Base-by-base conservation (phyloP, 2,888 invertebrate genomes). In the Clitarchus hookeri region DNA sequence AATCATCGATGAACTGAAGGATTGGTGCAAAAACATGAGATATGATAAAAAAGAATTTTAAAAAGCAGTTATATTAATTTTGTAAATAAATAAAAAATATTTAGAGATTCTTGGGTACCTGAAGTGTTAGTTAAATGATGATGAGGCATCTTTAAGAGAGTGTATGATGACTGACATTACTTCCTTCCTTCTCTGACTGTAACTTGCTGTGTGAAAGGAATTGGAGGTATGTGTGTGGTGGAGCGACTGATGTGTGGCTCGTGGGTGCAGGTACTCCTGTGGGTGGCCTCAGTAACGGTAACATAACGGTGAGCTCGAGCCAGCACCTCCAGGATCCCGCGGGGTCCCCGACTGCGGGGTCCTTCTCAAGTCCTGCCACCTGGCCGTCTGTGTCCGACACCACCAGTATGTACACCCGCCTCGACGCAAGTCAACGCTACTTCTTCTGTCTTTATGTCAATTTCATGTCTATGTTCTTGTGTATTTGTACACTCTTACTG, bases 231-330 rank as follows among this genome's bases (percentile, higher is more conserved):
- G 8, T 19, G 65, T 65, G 65, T 65, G 8, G 65, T 65, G 65
- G 65, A 8, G 48, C 6, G 48, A 48, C 16, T 13, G 3, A 8
- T 16, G 12, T 11, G 48, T 48, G 48, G 84, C 25, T 16, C 12
- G 84, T 84, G n/a, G 84, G 53, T 44, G 84, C 87, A 80, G 87
- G 83, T 6, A 77, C 86, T 0, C 85, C 85, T 26, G 83, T 84
- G 16, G 87, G 86, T 16, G 86, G 54, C 12, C 53, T 90, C 90
- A 88, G 85, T 44, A 85, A 85, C 79, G 87, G 87, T 36, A 84
- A 85, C 85, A 65, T 84, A 44, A 78, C 83, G 36, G 84, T 83
- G 84, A 86, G 84, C 23, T 82, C 65, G 12, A 65, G 44, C 36
- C 86, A 86, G 78, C 84, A 79, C n/a, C 79, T 86, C 6, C 86